Conservation (phyloP, 2,797 vertebrate species). For the Eupleurogrammus muticus region DNA sequence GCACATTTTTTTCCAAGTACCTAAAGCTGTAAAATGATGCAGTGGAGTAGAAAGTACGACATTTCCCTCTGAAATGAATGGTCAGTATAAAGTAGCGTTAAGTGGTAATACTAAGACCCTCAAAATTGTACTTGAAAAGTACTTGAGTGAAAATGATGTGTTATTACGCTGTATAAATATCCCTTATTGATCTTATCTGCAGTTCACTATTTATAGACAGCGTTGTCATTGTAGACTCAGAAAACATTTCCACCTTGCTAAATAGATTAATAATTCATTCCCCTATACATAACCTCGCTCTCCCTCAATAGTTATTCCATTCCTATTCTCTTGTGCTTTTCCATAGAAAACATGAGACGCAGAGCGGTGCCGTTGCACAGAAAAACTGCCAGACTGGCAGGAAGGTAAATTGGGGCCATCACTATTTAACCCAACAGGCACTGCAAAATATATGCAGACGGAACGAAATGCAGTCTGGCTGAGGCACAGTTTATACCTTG, state of each 20-base stretch:
- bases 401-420: slow-evolving; percentile 9
- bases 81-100: too few relatives aligned
- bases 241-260: slow-evolving; percentile 26
- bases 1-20: too few relatives aligned
- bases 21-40: too few relatives aligned
- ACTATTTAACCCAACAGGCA: neutral
- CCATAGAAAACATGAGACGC: slow-evolving; percentile 17
- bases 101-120: too few relatives aligned
- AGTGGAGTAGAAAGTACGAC: too few relatives aligned
- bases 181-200: slow-evolving; percentile 28
- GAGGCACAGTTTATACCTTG: slow-evolving; percentile 1
- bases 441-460: slow-evolving; percentile 11
- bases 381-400: slow-evolving; percentile 1
- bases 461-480: slow-evolving; percentile 4
- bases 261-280: slow-evolving; percentile 18
- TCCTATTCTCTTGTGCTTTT: slow-evolving; percentile 16
- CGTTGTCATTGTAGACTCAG: slow-evolving; percentile 35
- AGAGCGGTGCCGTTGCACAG: neutral
- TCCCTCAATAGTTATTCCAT: slow-evolving; percentile 28
- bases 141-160: too few relatives aligned
- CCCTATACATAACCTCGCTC: slow-evolving; percentile 7
- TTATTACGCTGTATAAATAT: slow-evolving; percentile 36
- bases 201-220: slow-evolving; percentile 44
- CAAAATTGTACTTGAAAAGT: too few relatives aligned
- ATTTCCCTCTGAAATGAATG: too few relatives aligned